phyloP scores from a whole-genome alignment of 2,113 vertebrate species.

The Hucho hucho region DNA sequence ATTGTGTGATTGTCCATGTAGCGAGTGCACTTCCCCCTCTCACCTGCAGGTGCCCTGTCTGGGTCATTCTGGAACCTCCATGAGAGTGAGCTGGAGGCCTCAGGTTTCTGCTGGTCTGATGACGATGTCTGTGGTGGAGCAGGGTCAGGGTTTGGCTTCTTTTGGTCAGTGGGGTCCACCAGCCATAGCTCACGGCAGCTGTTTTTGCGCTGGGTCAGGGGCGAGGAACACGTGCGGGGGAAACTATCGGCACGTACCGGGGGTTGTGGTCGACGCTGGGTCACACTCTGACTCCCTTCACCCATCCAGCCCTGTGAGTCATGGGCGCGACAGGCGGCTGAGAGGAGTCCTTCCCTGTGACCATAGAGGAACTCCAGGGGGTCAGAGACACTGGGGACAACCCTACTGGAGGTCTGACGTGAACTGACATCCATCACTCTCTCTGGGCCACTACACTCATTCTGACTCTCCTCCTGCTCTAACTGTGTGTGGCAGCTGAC shows the following conservation, averaged over 20 bases:
- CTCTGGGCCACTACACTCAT: background rate
- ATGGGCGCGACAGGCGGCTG: slow-evolving; percentile 5
- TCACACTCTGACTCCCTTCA: slow-evolving; percentile 6
- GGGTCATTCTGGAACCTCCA: background rate
- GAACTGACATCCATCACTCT: background rate
- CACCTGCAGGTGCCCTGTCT: slow-evolving; percentile 14
- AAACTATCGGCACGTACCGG: slow-evolving; percentile 19
- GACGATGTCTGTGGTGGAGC: no score
- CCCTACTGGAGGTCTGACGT: background rate
- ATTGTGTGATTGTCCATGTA: slow-evolving; percentile 36
- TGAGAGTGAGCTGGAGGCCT: background rate
- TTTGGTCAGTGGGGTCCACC: slow-evolving; percentile 20
- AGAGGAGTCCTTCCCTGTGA: slow-evolving; percentile 29
- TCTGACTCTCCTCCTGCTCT: slow-evolving; percentile 28
- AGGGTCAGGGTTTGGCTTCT: slow-evolving; percentile 10
- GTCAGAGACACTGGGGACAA: slow-evolving; percentile 28
- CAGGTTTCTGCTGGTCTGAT: slow-evolving; percentile 2
- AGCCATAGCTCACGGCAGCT: slow-evolving; percentile 47
- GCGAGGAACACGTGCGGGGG: slow-evolving; percentile 48
- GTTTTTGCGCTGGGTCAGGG: slow-evolving; percentile 49
- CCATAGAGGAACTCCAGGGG: slow-evolving; percentile 69
- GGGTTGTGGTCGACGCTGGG: background rate
- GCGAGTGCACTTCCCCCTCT: slow-evolving; percentile 46
- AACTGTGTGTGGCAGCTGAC: background rate
- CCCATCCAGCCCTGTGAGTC: background rate